These are phyloP conservation scores for Halichoerus grypus DNA, from an alignment of 2,113 vertebrate species.

Conservation along the genomic window DNA sequence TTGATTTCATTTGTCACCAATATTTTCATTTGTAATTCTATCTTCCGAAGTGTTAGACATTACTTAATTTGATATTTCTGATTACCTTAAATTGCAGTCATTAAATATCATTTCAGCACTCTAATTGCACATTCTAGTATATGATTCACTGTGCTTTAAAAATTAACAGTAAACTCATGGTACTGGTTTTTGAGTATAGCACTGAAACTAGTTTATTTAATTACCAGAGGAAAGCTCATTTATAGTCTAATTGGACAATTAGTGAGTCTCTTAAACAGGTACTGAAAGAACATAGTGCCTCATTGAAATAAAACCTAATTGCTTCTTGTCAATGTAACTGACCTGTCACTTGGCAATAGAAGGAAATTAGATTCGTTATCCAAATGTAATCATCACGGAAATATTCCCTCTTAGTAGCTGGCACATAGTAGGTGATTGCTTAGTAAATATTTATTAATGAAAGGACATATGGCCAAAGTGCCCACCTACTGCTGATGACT, in stretches of 20 bases:
- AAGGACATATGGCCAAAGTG: not conserved
- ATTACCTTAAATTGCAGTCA: conserved; percentile 52
- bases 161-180: conserved; percentile 31
- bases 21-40: conserved; percentile 66
- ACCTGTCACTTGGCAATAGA: conserved; percentile 3
- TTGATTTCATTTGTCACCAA: conserved; percentile 51
- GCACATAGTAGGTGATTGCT: not conserved
- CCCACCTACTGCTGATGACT: not conserved
- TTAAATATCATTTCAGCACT: conserved; percentile 53
- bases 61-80: conserved; percentile 58
- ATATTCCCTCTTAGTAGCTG: not conserved
- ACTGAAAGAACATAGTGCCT: conserved; percentile 50
- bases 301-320: conserved; percentile 52
- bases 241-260: conserved; percentile 32
- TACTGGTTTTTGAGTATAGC: conserved; percentile 53
- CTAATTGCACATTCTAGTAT: conserved; percentile 35
- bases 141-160: conserved; percentile 55
- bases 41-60: conserved; percentile 21
- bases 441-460: conserved; percentile 49
- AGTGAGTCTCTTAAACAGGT: conserved; percentile 48
- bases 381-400: not conserved
- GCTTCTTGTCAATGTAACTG: conserved; percentile 39
- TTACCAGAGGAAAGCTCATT: conserved; percentile 55
- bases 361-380: conserved; percentile 39
- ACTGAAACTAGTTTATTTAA: conserved; percentile 65